Base-by-base conservation (phyloP, 2,797 vertebrate species). In the Halcyon leucocephala region DNA sequence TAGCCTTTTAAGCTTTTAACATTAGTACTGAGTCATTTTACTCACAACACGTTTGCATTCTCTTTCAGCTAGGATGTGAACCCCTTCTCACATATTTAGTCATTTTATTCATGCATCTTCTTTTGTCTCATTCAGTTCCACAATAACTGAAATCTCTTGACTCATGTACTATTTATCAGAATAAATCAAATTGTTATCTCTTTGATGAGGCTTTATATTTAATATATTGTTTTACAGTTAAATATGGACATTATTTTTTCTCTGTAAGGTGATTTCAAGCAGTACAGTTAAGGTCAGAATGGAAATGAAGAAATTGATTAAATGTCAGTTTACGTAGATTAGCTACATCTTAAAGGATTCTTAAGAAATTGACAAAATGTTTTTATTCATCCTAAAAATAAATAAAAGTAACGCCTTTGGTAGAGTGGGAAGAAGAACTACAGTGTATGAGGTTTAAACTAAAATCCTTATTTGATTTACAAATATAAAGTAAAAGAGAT, bases 251-350 rank as follows among this genome's bases (percentile, higher is more conserved):
- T 20, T 26, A 71, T 14, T 15, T 64, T 87, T 82, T 52, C 55
- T 82, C 52, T 70, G 18, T 70, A 71, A 87, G 73, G 49, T 89
- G 55, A 62, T 82, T 90, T 87, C 42, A 79, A 67, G 44, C 25
- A 54, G 66, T 87, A 71, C 20, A 67, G n/a, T 81, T 87, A 92
- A 82, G 84, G 78, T 80, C 81, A 92, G 74, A 90, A 93, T 73
- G 49, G 80, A 95, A 90, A 96, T 89, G 93, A 86, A 84, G 39
- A 73, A 82, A 96, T 82, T 85, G 74, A 96, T 89, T 96, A 93
- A 82, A 90, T 91, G 82, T 71, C 89, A 91, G 64, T 77, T 96
- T 86, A 71, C 41, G 11, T 52, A 82, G 78, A 92, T 92, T 87
- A 93, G 41, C 20, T 77, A 20, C 0, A 0, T 67, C 48, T 87